These are phyloP conservation scores for Patiria pectinifera DNA, from an alignment of 53 echinoderm and acorn worm genomes.

Conservation along the genomic window DNA sequence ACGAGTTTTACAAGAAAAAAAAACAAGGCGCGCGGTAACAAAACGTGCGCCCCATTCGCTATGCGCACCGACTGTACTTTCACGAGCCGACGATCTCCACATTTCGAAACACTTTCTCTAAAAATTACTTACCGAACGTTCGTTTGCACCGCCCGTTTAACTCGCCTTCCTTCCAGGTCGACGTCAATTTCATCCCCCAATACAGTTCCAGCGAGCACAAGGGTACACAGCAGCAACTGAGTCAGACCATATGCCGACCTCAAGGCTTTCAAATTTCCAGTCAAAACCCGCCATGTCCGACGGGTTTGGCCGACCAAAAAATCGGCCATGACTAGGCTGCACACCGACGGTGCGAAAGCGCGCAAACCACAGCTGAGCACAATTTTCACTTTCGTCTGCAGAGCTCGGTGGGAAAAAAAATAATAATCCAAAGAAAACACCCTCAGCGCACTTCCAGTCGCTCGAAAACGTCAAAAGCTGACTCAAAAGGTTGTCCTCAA, in stretches of 20 bases:
- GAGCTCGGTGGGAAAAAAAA: background rate
- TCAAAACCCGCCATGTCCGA: slow-evolving; percentile 23
- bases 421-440: background rate
- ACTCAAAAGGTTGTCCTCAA: background rate
- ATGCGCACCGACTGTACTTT: background rate
- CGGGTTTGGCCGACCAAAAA: background rate
- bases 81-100: background rate
- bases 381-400: background rate
- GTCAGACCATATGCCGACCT: background rate
- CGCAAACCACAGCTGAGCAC: background rate
- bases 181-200: slow-evolving; percentile 3
- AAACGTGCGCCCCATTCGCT: too few species aligned
- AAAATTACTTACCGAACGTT: slow-evolving; percentile 15
- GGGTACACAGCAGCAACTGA: background rate
- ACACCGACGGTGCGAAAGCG: background rate
- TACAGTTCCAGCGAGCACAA: slow-evolving; percentile 16
- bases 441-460: background rate
- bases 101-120: background rate
- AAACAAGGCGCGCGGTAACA: too few species aligned
- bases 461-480: background rate
- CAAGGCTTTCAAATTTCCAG: background rate
- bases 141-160: slow-evolving; percentile 1
- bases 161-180: background rate
- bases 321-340: slow-evolving; percentile 17
- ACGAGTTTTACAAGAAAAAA: too few species aligned